These are phyloP conservation scores for Hesperia comma DNA, from an alignment of 2,888 invertebrate genomes.

Conservation along the genomic window DNA sequence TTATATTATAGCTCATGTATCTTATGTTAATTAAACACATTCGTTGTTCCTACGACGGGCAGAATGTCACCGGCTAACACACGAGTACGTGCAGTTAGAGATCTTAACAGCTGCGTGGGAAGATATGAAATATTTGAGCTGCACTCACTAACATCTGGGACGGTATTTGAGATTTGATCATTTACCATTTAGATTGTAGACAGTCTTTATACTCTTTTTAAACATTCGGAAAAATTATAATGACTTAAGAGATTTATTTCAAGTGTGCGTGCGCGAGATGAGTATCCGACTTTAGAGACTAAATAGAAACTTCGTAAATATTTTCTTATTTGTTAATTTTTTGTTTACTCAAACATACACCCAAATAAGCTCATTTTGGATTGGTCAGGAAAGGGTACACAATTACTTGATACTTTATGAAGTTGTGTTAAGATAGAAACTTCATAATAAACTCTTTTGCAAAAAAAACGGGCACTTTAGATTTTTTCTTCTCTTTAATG, in stretches of 20 bases:
- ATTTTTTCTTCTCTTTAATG: no score
- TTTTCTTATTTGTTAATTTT: no score
- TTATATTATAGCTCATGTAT: slow-evolving; percentile 13
- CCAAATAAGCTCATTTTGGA: no score
- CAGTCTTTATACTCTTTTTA: background rate
- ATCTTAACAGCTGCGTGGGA: slow-evolving; percentile 25
- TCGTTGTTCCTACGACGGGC: slow-evolving; percentile 28
- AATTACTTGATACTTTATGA: no score
- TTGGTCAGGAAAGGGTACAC: no score
- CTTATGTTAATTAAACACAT: slow-evolving; percentile 32
- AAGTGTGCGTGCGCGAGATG: no score
- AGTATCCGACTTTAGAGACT: no score
- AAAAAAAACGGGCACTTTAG: no score
- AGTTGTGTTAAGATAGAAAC: no score
- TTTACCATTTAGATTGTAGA: background rate
- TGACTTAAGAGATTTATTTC: background rate
- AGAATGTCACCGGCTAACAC: slow-evolving; percentile 25
- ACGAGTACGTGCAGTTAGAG: slow-evolving; percentile 28
- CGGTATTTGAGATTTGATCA: slow-evolving; percentile 8
- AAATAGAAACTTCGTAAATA: no score
- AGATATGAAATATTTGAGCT: slow-evolving; percentile 21
- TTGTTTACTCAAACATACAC: no score
- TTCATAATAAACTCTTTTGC: no score
- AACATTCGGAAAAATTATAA: background rate
- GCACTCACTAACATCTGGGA: slow-evolving; percentile 20